Percentiles rank a stretch among this genome's conserved stretches.
These are phyloP conservation scores for Sympetrum striolatum DNA, from an alignment of 2,888 invertebrate species.

Conservation along the genomic window DNA sequence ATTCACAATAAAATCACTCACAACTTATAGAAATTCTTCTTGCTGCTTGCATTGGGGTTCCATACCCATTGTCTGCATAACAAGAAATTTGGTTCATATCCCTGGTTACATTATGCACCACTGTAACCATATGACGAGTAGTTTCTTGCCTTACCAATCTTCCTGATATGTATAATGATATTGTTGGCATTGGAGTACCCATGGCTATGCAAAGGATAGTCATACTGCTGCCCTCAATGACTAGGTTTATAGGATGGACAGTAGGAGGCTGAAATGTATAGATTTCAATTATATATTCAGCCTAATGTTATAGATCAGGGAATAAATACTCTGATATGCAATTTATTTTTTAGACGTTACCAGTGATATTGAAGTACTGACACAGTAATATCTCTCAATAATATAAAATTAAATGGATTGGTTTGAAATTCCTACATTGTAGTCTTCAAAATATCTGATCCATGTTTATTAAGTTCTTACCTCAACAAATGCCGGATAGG, in stretches of 20 bases:
- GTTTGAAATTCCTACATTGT: too few species aligned
- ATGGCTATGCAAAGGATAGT: slow-evolving; percentile 84
- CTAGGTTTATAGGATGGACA: slow-evolving; percentile 81
- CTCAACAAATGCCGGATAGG: slow-evolving; percentile 86
- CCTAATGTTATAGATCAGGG: too few species aligned
- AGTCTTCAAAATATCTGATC: too few species aligned
- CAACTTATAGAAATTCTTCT: slow-evolving; percentile 81
- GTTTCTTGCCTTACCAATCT: slow-evolving; percentile 81
- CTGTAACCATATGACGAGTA: slow-evolving; percentile 84
- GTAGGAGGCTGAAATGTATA: slow-evolving; percentile 71
- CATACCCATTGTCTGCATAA: slow-evolving; percentile 87
- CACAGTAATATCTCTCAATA: too few species aligned
- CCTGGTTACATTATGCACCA: slow-evolving; percentile 82
- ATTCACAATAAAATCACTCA: slow-evolving; percentile 61
- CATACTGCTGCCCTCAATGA: slow-evolving; percentile 86
- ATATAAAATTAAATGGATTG: too few species aligned
- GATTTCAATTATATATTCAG: not conserved
- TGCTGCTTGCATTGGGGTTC: slow-evolving; percentile 85
- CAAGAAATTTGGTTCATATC: slow-evolving; percentile 88
- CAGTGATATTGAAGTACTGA: too few species aligned
- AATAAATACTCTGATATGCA: too few species aligned
- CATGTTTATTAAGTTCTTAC: slow-evolving; percentile 59
- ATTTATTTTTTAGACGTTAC: too few species aligned
- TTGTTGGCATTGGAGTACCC: slow-evolving; percentile 85
- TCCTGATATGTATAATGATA: slow-evolving; percentile 81